Conservation (phyloP, 2,797 vertebrate genomes). For the Scleropages formosus region DNA sequence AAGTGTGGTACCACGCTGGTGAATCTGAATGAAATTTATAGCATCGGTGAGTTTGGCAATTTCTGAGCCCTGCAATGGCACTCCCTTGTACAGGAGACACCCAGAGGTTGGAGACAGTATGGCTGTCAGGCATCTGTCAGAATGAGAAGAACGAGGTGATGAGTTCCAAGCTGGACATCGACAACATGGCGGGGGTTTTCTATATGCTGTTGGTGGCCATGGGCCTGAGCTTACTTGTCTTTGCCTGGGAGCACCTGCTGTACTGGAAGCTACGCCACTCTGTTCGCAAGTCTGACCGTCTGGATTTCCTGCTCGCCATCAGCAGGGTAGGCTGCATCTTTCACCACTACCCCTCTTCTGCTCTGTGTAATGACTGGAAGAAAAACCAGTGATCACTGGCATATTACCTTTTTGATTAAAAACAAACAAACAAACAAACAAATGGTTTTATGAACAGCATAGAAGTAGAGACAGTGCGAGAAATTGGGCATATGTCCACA, state of each 20-base stretch:
- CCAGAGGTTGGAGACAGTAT: conserved; percentile 92
- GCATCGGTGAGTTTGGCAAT: no score
- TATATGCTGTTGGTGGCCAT: conserved; percentile 99
- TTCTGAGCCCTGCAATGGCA: neutral
- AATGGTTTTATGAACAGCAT: no score
- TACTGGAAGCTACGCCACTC: conserved; percentile 94
- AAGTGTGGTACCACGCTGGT: no score
- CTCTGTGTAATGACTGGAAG: neutral
- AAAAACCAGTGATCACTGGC: no score
- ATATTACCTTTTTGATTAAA: no score
- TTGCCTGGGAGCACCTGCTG: conserved; percentile 94
- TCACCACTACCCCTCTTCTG: neutral
- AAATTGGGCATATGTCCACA: no score
- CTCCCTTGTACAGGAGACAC: conserved; percentile 79
- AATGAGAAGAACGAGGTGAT: conserved; percentile 99
- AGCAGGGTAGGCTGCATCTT: conserved; percentile 77
- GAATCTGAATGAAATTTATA: no score
- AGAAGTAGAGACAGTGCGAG: no score
- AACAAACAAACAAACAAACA: no score
- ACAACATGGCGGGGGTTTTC: conserved; percentile 99
- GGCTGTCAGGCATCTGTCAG: conserved; percentile 96
- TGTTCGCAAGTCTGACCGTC: conserved; percentile 76
- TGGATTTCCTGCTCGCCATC: conserved; percentile 89
- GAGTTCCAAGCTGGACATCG: conserved; percentile 97
- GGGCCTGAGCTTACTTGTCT: conserved; percentile 95